phyloP scores from a whole-genome alignment of 2,888 invertebrate genomes.

The Spicauda simplicius region DNA sequence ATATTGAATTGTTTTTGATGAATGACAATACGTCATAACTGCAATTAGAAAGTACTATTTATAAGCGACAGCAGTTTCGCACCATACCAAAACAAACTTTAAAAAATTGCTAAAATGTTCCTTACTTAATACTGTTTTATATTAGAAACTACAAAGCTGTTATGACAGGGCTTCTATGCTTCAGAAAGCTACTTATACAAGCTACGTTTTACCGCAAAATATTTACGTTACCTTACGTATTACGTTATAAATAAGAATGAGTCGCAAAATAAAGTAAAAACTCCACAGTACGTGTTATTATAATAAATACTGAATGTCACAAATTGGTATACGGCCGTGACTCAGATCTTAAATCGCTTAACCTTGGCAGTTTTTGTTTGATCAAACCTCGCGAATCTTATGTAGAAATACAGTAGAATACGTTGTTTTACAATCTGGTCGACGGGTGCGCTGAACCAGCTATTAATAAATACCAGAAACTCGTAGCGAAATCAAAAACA shows the following conservation, averaged over 20 bases:
- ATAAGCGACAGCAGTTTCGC: no score
- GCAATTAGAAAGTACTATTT: no score
- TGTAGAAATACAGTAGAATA: conserved; percentile 5
- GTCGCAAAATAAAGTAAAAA: background rate
- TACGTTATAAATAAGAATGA: background rate
- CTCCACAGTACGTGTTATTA: background rate
- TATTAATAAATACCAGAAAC: conserved; percentile 21
- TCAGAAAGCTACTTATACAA: no score
- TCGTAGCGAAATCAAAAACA: conserved; percentile 4
- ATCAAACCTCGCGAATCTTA: conserved; percentile 10
- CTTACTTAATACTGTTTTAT: no score
- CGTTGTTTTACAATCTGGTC: conserved; percentile 17
- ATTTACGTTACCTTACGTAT: no score
- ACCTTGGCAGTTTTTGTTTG: conserved; percentile 26
- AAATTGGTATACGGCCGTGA: conserved; percentile 1
- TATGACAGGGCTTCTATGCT: no score
- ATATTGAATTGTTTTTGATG: no score
- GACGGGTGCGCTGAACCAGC: conserved; percentile 20
- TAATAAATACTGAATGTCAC: background rate
- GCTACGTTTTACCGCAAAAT: no score
- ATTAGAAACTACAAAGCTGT: no score
- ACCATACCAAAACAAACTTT: no score
- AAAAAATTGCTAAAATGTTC: no score
- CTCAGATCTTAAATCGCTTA: conserved; percentile 18
- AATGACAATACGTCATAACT: no score